phyloP scores from a whole-genome alignment of 2,797 vertebrate genomes.

The Neopelma chrysocephalum region DNA sequence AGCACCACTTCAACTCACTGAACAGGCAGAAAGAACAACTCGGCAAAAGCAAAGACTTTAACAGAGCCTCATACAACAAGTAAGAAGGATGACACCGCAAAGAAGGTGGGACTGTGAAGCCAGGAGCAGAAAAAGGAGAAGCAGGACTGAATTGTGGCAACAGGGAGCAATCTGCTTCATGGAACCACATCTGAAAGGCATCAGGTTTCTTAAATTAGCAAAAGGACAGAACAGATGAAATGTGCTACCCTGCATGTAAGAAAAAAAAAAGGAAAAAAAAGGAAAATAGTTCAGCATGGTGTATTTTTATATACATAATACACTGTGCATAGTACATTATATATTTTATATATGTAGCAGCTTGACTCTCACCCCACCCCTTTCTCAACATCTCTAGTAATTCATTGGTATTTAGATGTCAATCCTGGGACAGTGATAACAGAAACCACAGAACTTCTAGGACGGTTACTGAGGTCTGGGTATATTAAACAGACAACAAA shows the following conservation, averaged over 20 bases:
- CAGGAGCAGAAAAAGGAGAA: not conserved
- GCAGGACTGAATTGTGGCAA: not conserved
- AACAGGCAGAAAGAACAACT: not conserved
- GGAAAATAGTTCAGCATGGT: not conserved
- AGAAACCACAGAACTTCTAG: not conserved
- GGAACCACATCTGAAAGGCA: not conserved
- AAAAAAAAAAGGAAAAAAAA: not conserved
- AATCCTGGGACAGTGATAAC: not conserved
- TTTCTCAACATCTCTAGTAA: not conserved
- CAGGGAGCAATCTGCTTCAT: not conserved
- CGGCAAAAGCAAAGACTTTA: not conserved
- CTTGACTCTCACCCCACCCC: not conserved
- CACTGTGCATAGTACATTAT: not conserved
- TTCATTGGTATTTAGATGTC: not conserved
- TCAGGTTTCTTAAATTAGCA: not conserved
- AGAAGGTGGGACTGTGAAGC: not conserved
- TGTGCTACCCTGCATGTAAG: not conserved
- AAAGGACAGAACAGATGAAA: not conserved
- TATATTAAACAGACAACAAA: constrained; percentile 1
- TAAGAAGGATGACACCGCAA: not conserved
- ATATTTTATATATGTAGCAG: not conserved
- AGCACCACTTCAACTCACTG: not conserved
- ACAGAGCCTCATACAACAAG: not conserved
- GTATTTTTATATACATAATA: not conserved
- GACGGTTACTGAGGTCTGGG: not conserved